Base-by-base conservation (phyloP, 1,140 invertebrate genomes). In the Triops cancriformis region DNA sequence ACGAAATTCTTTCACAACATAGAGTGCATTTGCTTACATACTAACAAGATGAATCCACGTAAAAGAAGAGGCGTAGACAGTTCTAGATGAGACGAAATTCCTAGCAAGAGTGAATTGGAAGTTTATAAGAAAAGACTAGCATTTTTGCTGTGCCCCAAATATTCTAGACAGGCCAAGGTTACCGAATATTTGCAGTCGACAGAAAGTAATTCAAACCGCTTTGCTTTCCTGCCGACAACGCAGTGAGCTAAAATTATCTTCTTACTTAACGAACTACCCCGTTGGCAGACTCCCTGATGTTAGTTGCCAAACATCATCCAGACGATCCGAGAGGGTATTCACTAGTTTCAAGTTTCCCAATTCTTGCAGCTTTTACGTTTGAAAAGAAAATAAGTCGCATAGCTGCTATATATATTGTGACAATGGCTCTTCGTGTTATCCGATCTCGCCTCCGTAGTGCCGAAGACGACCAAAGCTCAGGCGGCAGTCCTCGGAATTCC, bases 241-340 rank as follows among this genome's bases (percentile, higher is more conserved):
- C 51, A 64, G 51, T 64, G n/a, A 23, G 51, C 51, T 64, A 64
- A 64, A 64, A 64, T 64, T 64, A 64, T 64, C 51, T 64, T 64
- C 51, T 11, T 64, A 37, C 23, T 18, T 18, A 64, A n/a, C 23
- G 51, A 23, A 64, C 51, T 64, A 64, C 51, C 23, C 14, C 31
- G 51, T 64, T 64, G 51, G 51, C 51, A 64, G 51, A 23, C 51
- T 64, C 51, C 51, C 51, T 23, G 23, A 14, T 23, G 51, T 18
- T 23, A 64, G 51, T 64, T 64, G 51, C 51, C 51, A 64, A 64
- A 64, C 51, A 64, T 64, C 51, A 64, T 9, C 3, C 51, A 64
- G 51, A 64, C 51, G 51, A 64, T 64, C 10, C 51, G 51, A 6
- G 51, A 37, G 31, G 51, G 18, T 64, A 18, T 64, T 23, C 51